phyloP scores from a whole-genome alignment of 1,140 invertebrate species.

The Hirudo medicinalis region DNA sequence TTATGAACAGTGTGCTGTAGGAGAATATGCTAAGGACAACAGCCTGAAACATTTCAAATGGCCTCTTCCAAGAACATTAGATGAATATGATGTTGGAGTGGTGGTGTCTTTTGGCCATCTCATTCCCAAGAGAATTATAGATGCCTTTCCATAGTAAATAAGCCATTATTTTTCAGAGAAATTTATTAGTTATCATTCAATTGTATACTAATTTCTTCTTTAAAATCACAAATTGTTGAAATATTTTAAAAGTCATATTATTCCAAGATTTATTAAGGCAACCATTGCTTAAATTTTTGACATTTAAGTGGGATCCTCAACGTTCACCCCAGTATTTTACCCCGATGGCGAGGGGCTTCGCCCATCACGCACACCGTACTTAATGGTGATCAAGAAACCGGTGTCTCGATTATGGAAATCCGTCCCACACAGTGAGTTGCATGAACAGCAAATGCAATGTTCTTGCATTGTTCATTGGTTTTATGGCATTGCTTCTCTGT shows the following conservation, averaged over 20 bases:
- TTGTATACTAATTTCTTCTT: too few species aligned
- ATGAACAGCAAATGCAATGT: slow-evolving; percentile 8
- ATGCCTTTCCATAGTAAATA: slow-evolving; percentile 39
- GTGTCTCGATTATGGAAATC: slow-evolving; percentile 77
- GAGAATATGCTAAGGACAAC: slow-evolving; percentile 27
- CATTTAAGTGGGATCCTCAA: slow-evolving; percentile 52
- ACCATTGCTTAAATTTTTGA: too few species aligned
- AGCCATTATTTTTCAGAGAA: background rate
- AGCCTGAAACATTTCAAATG: slow-evolving; percentile 31
- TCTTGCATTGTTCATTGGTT: background rate
- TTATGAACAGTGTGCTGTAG: slow-evolving; percentile 26
- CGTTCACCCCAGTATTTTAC: slow-evolving; percentile 75
- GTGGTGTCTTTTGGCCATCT: slow-evolving; percentile 43
- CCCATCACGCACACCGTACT: slow-evolving; percentile 70
- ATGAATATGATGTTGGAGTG: slow-evolving; percentile 39
- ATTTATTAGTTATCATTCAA: background rate
- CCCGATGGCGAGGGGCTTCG: slow-evolving; percentile 78
- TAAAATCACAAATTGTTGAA: too few species aligned
- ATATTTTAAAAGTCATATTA: too few species aligned
- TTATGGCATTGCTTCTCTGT: background rate
- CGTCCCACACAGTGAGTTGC: slow-evolving; percentile 55
- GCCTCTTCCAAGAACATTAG: slow-evolving; percentile 29
- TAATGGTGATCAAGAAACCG: slow-evolving; percentile 66
- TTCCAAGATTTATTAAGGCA: too few species aligned
- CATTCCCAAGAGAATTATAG: slow-evolving; percentile 36